Percentiles rank a stretch among this genome's conserved stretches.
phyloP scores from a whole-genome alignment of 2,797 vertebrate species.

The Tragelaphus eurycerus region DNA sequence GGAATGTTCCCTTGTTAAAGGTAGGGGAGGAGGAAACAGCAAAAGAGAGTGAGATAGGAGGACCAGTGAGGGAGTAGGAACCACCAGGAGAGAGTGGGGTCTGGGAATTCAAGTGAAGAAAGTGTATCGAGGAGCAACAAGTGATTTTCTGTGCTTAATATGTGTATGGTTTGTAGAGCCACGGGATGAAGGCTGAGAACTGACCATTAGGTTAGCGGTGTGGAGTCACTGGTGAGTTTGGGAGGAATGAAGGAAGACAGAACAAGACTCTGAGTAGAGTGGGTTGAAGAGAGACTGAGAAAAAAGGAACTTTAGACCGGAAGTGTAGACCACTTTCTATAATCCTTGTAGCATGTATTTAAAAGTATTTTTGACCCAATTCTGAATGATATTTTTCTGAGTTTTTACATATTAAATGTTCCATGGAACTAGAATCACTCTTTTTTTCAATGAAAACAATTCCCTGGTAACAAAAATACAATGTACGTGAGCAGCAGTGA shows the following conservation, averaged over 20 bases:
- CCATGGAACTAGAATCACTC: not conserved
- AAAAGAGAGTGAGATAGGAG: not conserved
- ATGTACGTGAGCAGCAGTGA: not conserved
- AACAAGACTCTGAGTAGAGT: not conserved
- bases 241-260: not conserved
- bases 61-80: not conserved
- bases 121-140: not conserved
- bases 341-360: not conserved
- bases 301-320: not conserved
- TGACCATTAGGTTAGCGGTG: not conserved
- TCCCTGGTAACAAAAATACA: not conserved
- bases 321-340: not conserved
- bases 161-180: not conserved
- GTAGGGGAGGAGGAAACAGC: not conserved
- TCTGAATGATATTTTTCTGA: slow-evolving; percentile 17
- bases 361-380: not conserved
- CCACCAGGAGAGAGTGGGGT: not conserved
- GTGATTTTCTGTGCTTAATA: not conserved
- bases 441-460: not conserved
- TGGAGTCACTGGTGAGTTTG: not conserved
- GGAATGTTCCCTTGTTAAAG: not conserved
- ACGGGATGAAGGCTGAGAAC: not conserved
- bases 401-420: slow-evolving; percentile 46
- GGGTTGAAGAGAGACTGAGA: not conserved
- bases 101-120: not conserved